Conservation (phyloP, 1,140 invertebrate genomes). For the Trinorchestia longiramus region DNA sequence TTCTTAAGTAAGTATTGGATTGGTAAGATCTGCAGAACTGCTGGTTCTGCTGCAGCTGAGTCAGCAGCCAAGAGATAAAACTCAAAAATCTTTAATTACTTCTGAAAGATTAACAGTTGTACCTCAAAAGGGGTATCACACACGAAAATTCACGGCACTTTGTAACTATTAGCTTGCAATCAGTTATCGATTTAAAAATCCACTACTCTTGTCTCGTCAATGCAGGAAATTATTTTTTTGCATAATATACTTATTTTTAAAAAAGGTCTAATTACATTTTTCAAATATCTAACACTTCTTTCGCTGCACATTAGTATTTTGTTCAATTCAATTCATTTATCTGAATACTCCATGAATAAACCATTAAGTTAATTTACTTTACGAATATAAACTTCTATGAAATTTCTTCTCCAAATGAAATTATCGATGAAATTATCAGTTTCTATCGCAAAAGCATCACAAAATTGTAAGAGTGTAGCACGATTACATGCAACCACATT, state of each 20-base stretch:
- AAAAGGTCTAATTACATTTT: not conserved
- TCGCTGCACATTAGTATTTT: no score
- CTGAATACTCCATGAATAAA: no score
- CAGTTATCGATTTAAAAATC: not conserved
- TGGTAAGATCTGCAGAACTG: not conserved
- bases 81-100: not conserved
- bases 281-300: not conserved
- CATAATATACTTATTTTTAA: not conserved
- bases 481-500: no score
- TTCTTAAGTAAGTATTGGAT: slow-evolving; percentile 23
- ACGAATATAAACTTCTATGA: no score
- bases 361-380: no score
- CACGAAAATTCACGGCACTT: not conserved
- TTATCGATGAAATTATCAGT: no score
- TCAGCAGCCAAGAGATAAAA: not conserved
- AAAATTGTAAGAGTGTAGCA: no score
- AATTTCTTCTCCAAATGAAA: no score
- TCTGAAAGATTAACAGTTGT: not conserved
- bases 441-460: no score
- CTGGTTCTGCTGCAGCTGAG: not conserved
- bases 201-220: not conserved
- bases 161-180: not conserved
- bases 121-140: not conserved
- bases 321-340: no score
- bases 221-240: not conserved